phyloP scores from a whole-genome alignment of 2,888 invertebrate genomes.

The Orthonychiurus folsomi region DNA sequence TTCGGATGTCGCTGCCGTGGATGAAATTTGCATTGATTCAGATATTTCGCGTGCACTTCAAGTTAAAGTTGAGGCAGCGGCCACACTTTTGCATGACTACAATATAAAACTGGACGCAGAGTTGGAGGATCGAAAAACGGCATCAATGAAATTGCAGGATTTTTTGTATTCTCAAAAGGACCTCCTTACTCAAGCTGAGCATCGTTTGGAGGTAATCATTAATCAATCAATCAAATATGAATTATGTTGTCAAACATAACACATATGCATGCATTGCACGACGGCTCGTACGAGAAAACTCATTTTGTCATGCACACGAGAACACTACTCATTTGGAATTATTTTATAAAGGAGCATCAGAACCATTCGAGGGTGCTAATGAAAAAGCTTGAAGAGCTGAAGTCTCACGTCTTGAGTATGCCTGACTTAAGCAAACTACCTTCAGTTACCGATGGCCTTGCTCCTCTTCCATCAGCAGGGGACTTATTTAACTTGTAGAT shows the following conservation, averaged over 20 bases:
- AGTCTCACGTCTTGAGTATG: constrained; percentile 83
- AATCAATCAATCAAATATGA: not conserved
- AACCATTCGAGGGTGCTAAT: constrained; percentile 28
- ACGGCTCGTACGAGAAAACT: no score
- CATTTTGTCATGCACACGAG: not conserved
- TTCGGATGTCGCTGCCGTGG: constrained; percentile 76
- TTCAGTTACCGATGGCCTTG: constrained; percentile 82
- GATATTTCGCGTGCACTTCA: constrained; percentile 69
- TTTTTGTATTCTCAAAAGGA: constrained; percentile 80
- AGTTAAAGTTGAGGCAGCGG: constrained; percentile 77
- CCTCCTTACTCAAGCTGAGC: constrained; percentile 73
- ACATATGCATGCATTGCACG: no score
- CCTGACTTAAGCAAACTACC: constrained; percentile 87
- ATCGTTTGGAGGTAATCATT: constrained; percentile 65
- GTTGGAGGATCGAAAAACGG: constrained; percentile 77
- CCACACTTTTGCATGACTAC: constrained; percentile 75
- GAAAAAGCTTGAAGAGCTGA: constrained; percentile 47
- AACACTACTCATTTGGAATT: not conserved
- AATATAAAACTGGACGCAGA: constrained; percentile 76
- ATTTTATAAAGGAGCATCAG: constrained; percentile 63
- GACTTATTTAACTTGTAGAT: constrained; percentile 69
- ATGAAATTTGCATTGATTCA: constrained; percentile 62
- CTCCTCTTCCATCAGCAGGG: constrained; percentile 88
- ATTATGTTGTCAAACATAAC: constrained; percentile 3
- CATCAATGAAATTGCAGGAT: constrained; percentile 77